These are phyloP conservation scores for Argopecten irradians DNA, from an alignment of 1,140 invertebrate species.

Conservation along the genomic window DNA sequence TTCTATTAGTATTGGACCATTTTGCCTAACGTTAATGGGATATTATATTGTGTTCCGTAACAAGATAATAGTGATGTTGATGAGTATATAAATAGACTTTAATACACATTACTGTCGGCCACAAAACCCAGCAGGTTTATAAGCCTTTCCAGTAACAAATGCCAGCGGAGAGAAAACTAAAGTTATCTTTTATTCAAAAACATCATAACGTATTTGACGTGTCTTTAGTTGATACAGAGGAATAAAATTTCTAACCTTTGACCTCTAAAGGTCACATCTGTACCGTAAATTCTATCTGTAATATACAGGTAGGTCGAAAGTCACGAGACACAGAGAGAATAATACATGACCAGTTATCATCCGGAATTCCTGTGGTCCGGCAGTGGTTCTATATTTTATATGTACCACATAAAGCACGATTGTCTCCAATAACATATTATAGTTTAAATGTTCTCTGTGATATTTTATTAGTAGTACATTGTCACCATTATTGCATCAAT, in stretches of 20 bases:
- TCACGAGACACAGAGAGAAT: neutral
- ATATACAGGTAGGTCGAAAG: conserved; percentile 3
- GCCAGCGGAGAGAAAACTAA: neutral
- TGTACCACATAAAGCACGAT: neutral
- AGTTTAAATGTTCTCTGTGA: neutral
- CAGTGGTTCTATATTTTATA: neutral
- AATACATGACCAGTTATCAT: neutral
- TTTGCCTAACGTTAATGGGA: neutral
- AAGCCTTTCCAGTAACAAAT: neutral
- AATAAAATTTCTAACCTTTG: neutral
- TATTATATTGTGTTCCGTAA: neutral
- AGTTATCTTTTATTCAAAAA: neutral
- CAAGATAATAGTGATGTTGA: conserved; percentile 17
- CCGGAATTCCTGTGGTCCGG: conserved; percentile 5
- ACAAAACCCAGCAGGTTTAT: neutral
- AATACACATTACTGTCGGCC: neutral
- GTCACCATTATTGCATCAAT: neutral
- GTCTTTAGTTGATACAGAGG: neutral
- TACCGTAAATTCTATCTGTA: neutral
- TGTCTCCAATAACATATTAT: neutral
- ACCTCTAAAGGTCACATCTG: neutral
- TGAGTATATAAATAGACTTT: neutral
- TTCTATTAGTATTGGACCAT: neutral
- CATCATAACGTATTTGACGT: neutral
- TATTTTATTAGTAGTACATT: neutral